Evolutionary conservation across 2,113 vertebrate genomes (phyloP), one percentile per base, ranked within the genome.

Genomic region (Echinops telfairi): DNA sequence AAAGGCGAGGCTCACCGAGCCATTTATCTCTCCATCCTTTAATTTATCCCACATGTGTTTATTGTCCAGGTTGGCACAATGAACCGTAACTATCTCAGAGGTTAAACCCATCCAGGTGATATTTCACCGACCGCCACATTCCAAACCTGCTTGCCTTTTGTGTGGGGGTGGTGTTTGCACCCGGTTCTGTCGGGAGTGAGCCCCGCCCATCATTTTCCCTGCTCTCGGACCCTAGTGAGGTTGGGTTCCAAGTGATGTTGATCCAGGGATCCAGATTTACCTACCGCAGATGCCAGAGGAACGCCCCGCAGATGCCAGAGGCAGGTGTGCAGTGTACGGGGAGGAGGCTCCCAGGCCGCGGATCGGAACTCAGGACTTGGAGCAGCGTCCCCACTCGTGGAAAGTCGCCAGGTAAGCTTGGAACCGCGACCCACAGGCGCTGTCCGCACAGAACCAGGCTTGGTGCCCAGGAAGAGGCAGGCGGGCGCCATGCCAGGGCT

Each of bases 401-500:
- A 1, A 60, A 53, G 47, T 53, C 47, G 15, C 31, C 68, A n/a
- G 15, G n/a, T 31, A 15, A 14, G 15, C 6, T 33, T n/a, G 15
- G 7, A 71, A n/a, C 14, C n/a, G 4, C 6, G 19, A 10, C 47
- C 8, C 20, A 12, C 14, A 33, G 71, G 6, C 33, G 19, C 19
- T 36, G 23, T 68, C 38, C 6, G 53, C 33, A 53, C 47, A 0
- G 33, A 86, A 40, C 19, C 0, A 2, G 58, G 33, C 5, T 40
- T 4, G 3, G 40, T 40, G 40, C 40, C 7, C 40, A 40, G 40
- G 40, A 40, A 40, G 40, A 40, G 40, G 40, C 40, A 40, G 40
- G 0, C 43, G 1, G 12, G 33, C 6, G 14, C 20, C 38, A 3
- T 27, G 25, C 15, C 36, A 3, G 25, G 20, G 20, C 33, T 83